phyloP scores from a whole-genome alignment of 2,888 invertebrate genomes.

The Aphodius granarius region DNA sequence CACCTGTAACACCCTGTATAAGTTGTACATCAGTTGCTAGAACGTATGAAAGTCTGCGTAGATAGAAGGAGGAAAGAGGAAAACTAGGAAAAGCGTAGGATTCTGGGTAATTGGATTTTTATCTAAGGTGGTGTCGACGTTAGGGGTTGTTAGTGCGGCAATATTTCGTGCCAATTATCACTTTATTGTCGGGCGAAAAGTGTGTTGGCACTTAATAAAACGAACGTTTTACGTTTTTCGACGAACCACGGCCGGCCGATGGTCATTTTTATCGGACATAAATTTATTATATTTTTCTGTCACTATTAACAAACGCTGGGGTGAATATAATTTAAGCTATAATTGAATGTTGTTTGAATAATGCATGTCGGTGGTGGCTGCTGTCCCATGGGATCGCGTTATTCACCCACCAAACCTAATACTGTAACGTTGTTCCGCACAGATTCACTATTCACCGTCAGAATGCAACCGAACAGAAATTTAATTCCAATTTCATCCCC shows the following conservation, averaged over 20 bases:
- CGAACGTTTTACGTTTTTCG: conserved; percentile 15
- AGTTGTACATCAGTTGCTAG: too few species aligned
- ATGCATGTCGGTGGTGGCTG: conserved; percentile 47
- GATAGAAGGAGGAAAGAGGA: too few species aligned
- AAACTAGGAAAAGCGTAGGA: too few species aligned
- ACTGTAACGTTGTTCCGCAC: conserved; percentile 42
- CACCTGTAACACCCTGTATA: too few species aligned
- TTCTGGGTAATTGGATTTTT: conserved; percentile 7
- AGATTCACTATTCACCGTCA: conserved; percentile 32
- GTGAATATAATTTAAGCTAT: conserved; percentile 50
- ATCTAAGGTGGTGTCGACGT: conserved; percentile 3
- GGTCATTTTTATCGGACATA: conserved; percentile 24
- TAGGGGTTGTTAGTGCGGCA: conserved; percentile 7
- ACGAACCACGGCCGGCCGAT: background rate
- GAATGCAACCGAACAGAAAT: conserved; percentile 11
- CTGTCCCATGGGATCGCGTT: conserved; percentile 47
- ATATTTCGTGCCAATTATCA: conserved; percentile 22
- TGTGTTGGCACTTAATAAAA: conserved; percentile 20
- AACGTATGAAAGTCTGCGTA: too few species aligned
- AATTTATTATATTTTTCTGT: conserved; percentile 28
- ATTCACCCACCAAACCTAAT: conserved; percentile 45
- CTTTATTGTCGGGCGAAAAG: conserved; percentile 18
- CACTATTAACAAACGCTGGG: conserved; percentile 24
- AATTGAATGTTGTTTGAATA: conserved; percentile 55
- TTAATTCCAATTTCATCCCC: background rate